A percentile compares a stretch with the other conserved stretches of the same genome.
phyloP scores from a whole-genome alignment of 2,888 invertebrate species.

The Meloe dianella region DNA sequence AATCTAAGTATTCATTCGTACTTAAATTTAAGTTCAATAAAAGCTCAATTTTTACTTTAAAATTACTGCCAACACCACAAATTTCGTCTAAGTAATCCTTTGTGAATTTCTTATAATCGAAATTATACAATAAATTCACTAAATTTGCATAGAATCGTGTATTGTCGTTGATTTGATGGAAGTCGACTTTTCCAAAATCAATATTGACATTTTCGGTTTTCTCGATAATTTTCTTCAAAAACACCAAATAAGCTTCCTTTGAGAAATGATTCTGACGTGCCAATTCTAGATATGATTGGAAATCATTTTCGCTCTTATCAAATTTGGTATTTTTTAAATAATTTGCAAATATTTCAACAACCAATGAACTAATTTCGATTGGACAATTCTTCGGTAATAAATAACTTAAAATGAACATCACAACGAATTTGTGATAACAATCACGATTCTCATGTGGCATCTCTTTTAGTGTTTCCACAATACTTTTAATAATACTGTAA shows the following conservation, averaged over 20 bases:
- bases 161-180: slow-evolving; percentile 55
- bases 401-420: slow-evolving; percentile 60
- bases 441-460: slow-evolving; percentile 34
- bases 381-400: slow-evolving; percentile 57
- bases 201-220: slow-evolving; percentile 54
- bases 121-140: slow-evolving; percentile 62
- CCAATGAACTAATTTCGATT: slow-evolving; percentile 55
- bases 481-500: slow-evolving; percentile 27
- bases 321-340: slow-evolving; percentile 57
- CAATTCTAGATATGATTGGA: slow-evolving; percentile 35
- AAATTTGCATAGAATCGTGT: slow-evolving; percentile 54
- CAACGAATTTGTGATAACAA: slow-evolving; percentile 47
- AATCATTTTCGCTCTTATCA: slow-evolving; percentile 54
- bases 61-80: slow-evolving; percentile 40
- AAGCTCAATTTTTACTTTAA: slow-evolving; percentile 50
- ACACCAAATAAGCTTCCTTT: slow-evolving; percentile 64
- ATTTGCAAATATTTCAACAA: slow-evolving; percentile 60
- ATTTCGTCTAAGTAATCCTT: slow-evolving; percentile 58
- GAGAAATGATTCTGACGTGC: slow-evolving; percentile 62
- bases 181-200: slow-evolving; percentile 60
- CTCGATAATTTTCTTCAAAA: slow-evolving; percentile 62
- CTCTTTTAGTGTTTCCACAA: slow-evolving; percentile 38
- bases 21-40: slow-evolving; percentile 38
- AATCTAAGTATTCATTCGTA: slow-evolving; percentile 23
- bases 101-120: slow-evolving; percentile 40